phyloP scores from a whole-genome alignment of 2,797 vertebrate genomes.

The Ispidina picta region DNA sequence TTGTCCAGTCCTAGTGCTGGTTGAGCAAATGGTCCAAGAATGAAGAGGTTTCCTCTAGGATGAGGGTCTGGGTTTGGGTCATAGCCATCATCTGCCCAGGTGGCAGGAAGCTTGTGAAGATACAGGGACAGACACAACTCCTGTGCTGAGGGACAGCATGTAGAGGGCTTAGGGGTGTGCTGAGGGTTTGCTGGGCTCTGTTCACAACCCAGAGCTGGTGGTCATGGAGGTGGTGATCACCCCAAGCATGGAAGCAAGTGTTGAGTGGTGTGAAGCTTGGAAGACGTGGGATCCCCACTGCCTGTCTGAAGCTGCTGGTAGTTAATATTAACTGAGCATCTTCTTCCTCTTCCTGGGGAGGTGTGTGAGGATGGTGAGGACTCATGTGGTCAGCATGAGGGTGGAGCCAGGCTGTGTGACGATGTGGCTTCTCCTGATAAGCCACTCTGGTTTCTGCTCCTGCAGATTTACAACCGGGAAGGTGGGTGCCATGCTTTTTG shows the following conservation, averaged over 20 bases:
- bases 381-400: neutral
- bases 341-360: neutral
- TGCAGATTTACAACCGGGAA: neutral
- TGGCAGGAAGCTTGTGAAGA: neutral
- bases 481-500: neutral
- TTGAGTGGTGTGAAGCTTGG: fast-evolving
- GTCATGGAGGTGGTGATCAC: fast-evolving
- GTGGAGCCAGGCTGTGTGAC: neutral
- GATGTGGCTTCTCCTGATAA: neutral
- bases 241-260: fast-evolving
- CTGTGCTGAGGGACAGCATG: neutral
- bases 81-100: fast-evolving
- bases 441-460: neutral
- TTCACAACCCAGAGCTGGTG: neutral
- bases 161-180: fast-evolving
- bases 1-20: neutral
- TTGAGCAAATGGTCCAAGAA: neutral
- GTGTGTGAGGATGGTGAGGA: fast-evolving
- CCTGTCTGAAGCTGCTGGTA: neutral
- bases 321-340: neutral
- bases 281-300: neutral
- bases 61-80: neutral
- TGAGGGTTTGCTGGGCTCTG: neutral
- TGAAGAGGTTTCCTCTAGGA: neutral
- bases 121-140: neutral